Evolutionary conservation across 53 echinoderm and acorn worm genomes (phyloP).

Genomic region (Apostichopus leukothele): DNA sequence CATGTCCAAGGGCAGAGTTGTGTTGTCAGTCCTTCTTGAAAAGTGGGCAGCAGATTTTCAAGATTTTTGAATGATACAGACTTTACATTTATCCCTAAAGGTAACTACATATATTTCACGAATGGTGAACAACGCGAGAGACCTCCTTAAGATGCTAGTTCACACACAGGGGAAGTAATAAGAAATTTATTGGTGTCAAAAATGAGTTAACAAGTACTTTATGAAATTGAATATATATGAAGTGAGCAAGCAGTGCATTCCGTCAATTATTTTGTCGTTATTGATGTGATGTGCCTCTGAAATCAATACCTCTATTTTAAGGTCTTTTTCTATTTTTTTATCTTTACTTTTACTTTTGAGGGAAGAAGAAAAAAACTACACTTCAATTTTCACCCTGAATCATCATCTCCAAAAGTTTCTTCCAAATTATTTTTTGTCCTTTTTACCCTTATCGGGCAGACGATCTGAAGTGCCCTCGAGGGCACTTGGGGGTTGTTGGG

Average conservation of each 20-base stretch:
- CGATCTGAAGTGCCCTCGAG: not conserved
- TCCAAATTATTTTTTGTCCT: not conserved
- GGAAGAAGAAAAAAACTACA: not conserved
- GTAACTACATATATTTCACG: no score
- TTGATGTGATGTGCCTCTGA: not conserved
- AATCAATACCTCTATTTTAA: slow-evolving; percentile 10
- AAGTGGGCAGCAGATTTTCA: no score
- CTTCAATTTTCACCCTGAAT: not conserved
- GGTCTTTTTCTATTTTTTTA: not conserved
- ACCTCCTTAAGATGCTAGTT: no score
- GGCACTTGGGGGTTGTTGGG: not conserved
- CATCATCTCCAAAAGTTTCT: not conserved
- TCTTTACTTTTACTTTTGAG: not conserved
- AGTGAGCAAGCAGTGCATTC: not conserved
- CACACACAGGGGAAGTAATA: no score
- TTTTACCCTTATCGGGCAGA: slow-evolving; percentile 5
- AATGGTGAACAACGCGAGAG: no score
- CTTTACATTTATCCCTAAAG: no score
- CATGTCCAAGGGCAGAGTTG: no score
- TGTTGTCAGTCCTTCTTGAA: no score
- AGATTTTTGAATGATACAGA: no score
- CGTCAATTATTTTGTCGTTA: not conserved
- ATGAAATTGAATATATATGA: no score
- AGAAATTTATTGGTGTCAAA: no score
- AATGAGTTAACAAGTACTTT: no score